Evolutionary conservation across 2,113 vertebrate genomes (phyloP).

Genomic region (Cottus gobio): DNA sequence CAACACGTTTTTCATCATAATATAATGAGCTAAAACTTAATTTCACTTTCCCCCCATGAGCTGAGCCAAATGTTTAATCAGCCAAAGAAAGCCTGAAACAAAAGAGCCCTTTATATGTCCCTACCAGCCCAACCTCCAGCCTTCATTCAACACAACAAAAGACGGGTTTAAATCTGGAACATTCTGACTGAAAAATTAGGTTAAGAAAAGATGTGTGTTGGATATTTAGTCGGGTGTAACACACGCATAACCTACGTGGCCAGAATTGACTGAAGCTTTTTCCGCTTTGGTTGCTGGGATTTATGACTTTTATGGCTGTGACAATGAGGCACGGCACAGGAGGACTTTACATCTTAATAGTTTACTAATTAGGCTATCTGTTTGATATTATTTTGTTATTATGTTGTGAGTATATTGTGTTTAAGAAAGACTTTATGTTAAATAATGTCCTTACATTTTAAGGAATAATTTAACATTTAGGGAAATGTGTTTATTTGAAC

Average conservation of each 20-base stretch:
- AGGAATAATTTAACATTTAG: not conserved
- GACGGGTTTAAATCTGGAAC: slow-evolving; percentile 14
- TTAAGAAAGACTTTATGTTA: not conserved
- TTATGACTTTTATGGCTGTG: slow-evolving; percentile 71
- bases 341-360: slow-evolving; percentile 76
- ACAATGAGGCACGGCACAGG: slow-evolving; percentile 19
- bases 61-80: slow-evolving; percentile 73
- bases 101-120: slow-evolving; percentile 57
- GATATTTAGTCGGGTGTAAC: not conserved
- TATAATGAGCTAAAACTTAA: slow-evolving; percentile 26
- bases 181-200: slow-evolving; percentile 2
- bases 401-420: not conserved
- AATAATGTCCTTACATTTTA: not conserved
- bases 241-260: not conserved
- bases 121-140: slow-evolving; percentile 12
- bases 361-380: slow-evolving; percentile 64
- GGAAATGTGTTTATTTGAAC: not conserved
- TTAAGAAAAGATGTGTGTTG: not conserved
- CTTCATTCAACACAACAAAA: slow-evolving; percentile 38
- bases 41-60: slow-evolving; percentile 36
- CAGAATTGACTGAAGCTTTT: slow-evolving; percentile 6
- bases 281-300: slow-evolving; percentile 22
- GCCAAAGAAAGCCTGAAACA: slow-evolving; percentile 67
- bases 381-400: not conserved
- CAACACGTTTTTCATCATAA: not conserved